Base-by-base conservation (phyloP, 2,113 vertebrate genomes). In the Electrona antarctica region DNA sequence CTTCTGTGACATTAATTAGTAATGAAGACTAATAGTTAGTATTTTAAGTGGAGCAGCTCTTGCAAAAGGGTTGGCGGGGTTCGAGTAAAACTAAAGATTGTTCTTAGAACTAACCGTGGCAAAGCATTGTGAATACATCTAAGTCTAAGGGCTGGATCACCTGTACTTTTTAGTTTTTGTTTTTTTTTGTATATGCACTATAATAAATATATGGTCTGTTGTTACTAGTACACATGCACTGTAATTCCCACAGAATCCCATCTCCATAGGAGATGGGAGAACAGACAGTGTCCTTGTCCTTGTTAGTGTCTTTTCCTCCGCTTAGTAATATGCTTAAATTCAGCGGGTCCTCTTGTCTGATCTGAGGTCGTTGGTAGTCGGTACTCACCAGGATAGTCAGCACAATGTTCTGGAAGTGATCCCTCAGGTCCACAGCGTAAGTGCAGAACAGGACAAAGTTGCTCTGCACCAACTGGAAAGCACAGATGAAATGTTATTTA, bases 371-470 rank as follows among this genome's bases (percentile, higher is more conserved):
- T 21, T 21, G 21, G 21, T 21, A 21, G 21, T 21, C 21, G 21
- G 21, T 7, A 91, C 97, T 95, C 89, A 99, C 98, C 95, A 99
- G 90, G 73, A 99, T 95, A 61, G 94, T 96, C 67, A 98, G 83
- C 78, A 99, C 98, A 73, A 99, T 94, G 70, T 95, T 93, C 88
- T 98, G 96, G 90, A 97, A 95, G 67, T 98, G 96, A 59, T 94
- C 92, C 29, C 90, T 94, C 56, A 99, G 93, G 81, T 87, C 90
- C 4, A 94, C 92, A 1, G 96, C 96, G 0, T 98, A 96, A 4
- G 94, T 96, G 85, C 97, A 99, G 93, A 98, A 99, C 45, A 98
- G 93, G 84, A 98, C 97, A 65, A 99, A 96, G 88, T 98, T 99
- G 87, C 93, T 95, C 90, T 98, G 97, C 46, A 97, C 93, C 87